A percentile compares a stretch with the other conserved stretches of the same genome.
phyloP scores from a whole-genome alignment of 2,113 vertebrate species.

The Anguilla rostrata region DNA sequence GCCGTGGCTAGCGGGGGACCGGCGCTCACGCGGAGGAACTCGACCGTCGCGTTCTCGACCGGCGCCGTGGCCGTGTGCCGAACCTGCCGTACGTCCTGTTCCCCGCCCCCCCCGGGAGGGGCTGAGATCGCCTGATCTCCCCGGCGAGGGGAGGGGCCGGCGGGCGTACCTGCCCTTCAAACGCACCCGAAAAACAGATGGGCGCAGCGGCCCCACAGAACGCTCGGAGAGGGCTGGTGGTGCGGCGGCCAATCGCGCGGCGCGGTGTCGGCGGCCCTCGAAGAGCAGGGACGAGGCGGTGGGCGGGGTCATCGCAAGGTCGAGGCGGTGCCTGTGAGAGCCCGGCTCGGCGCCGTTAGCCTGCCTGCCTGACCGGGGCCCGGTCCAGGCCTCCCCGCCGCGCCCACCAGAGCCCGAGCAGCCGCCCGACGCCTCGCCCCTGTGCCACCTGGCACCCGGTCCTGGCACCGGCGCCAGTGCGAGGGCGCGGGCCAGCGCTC shows the following conservation, averaged over 20 bases:
- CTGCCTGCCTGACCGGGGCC: neutral
- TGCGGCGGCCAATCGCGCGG: no score
- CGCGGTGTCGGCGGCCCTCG: no score
- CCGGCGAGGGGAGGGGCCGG: no score
- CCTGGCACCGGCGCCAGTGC: neutral
- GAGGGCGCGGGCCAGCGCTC: neutral
- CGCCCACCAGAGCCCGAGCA: constrained; percentile 20
- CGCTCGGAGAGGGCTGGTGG: no score
- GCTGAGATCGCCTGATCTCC: no score
- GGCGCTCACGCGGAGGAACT: neutral
- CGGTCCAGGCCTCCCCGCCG: neutral
- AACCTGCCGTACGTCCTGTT: neutral
- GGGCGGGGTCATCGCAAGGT: constrained; percentile 9
- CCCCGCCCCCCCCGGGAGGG: no score
- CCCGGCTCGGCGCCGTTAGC: neutral
- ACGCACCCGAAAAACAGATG: no score
- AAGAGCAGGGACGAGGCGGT: no score
- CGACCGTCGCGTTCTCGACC: neutral
- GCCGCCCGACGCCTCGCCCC: constrained; percentile 5
- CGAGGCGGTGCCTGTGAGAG: neutral
- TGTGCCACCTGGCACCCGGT: neutral
- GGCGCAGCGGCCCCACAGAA: no score
- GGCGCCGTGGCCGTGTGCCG: no score
- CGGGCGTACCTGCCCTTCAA: no score
- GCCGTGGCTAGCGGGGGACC: no score